Evolutionary conservation across 2,113 vertebrate species (phyloP), one percentile per base, ranked within the genome.

Genomic region (Tangachromis dhanisi): DNA sequence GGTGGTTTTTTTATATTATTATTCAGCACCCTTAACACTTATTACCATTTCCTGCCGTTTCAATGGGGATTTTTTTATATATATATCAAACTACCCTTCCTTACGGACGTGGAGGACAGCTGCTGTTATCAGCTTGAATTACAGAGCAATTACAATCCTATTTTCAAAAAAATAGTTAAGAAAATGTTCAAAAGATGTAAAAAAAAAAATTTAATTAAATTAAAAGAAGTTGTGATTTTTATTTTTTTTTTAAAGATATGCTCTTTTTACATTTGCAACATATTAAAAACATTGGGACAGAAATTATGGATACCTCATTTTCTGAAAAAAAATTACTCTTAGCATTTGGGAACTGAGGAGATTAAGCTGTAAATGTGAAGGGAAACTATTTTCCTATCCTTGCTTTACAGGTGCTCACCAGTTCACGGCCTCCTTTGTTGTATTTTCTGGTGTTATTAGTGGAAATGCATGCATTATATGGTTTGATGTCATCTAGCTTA

Each of bases 101-200:
- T 4, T 17, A 45, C 2, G 0, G 68, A 14, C 0, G 1, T 45
- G 14, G 5, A 45, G 38, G 1, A 73, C 13, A 73, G 68, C 21
- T 10, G 21, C 13, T 73, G 38, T 45, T 45, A 42, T 45, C 71
- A 29, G 0, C 42, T 29, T 76, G 24, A 76, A 76, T 76, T 76
- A 61, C 40, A 76, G 14, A 17, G 24, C 1, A 76, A 45, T 29
- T 14, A 42, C 66, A 42, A 2, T 42, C 38, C 19, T 29, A 17
- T 47, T 73, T 76, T 47, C 2, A 29, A 73, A 42, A 71, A 17
- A 29, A 2, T 17, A 2, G 21, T 17, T 29, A 7, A 26, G 21
- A 47, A 45, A 73, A 73, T 73, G 40, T 73, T 45, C 9, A 9
- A 26, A 45, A 45, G 14, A 26, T 2, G 13, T 10, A 16, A 16